These are phyloP conservation scores for Metellina segmentata DNA, from an alignment of 2,888 invertebrate species.

Conservation along the genomic window DNA sequence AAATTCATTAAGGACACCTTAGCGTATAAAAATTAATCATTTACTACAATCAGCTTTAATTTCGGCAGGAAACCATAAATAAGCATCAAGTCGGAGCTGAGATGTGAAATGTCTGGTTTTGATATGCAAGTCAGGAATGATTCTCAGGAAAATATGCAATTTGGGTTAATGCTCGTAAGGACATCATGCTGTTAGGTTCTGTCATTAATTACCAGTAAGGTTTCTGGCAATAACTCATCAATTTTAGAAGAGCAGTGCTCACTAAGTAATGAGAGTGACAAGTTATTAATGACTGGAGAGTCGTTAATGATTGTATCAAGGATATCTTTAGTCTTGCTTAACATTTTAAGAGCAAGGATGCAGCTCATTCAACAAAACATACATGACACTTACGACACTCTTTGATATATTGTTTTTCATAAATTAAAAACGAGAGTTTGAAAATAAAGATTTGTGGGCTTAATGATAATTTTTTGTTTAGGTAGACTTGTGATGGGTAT, in stretches of 20 bases:
- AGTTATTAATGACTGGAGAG: conserved; percentile 55
- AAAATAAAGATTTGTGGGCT: too few species aligned
- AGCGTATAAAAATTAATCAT: background rate
- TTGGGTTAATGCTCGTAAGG: conserved; percentile 60
- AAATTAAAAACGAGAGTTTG: too few species aligned
- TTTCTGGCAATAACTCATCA: conserved; percentile 59
- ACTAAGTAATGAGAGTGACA: conserved; percentile 70
- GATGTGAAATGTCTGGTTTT: conserved; percentile 5
- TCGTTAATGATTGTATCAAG: conserved; percentile 58
- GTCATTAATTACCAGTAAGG: conserved; percentile 65
- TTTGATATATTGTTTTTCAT: too few species aligned
- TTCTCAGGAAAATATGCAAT: conserved; percentile 43
- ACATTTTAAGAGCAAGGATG: conserved; percentile 35
- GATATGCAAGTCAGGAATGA: conserved; percentile 45
- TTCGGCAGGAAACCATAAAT: background rate
- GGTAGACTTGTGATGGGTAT: too few species aligned
- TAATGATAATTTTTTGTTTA: too few species aligned
- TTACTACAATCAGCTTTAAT: background rate
- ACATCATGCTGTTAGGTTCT: conserved; percentile 39
- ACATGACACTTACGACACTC: too few species aligned
- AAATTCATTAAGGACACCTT: background rate
- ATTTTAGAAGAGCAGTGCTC: conserved; percentile 44
- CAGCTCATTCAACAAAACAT: too few species aligned
- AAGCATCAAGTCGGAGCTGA: background rate
- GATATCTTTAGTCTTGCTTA: conserved; percentile 21